A percentile compares a stretch with the other conserved stretches of the same genome.
These are phyloP conservation scores for Hymenopus coronatus DNA, from an alignment of 2,888 invertebrate species.

Conservation along the genomic window DNA sequence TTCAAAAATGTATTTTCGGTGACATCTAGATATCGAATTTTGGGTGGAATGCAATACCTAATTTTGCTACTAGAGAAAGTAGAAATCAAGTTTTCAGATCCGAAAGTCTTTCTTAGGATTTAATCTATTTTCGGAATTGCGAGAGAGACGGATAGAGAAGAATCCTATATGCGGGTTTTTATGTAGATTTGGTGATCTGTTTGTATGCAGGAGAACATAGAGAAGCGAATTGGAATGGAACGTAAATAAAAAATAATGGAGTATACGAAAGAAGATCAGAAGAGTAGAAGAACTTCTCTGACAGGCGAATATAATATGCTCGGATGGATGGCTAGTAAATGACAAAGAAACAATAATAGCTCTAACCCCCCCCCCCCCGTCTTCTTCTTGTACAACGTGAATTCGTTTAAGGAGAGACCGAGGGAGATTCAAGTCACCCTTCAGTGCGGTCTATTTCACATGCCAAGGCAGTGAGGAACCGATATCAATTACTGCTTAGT, in stretches of 20 bases:
- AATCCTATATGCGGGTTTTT: too few species aligned
- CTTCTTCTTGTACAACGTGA: not conserved
- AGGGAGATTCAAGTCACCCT: not conserved
- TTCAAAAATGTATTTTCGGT: too few species aligned
- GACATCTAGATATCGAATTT: too few species aligned
- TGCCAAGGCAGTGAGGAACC: constrained; percentile 8
- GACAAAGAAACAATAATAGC: constrained; percentile 6
- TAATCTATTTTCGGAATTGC: too few species aligned
- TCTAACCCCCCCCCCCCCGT: not conserved
- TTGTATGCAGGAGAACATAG: too few species aligned
- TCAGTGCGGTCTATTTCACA: constrained; percentile 7
- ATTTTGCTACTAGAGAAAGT: too few species aligned
- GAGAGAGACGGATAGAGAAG: too few species aligned
- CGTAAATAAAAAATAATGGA: not conserved
- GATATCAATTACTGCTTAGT: constrained; percentile 25
- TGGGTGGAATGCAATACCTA: too few species aligned
- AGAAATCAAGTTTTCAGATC: too few species aligned
- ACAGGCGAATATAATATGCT: not conserved
- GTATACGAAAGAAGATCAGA: not conserved
- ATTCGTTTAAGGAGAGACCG: constrained; percentile 15
- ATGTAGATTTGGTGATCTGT: too few species aligned
- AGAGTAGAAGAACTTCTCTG: not conserved
- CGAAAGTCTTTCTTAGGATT: too few species aligned
- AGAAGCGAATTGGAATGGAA: not conserved
- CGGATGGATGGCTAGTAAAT: constrained; percentile 1